Base-by-base conservation (phyloP, 30 jellyfish, hydroid and myxozoan genomes). In the Catostylus mosaicus region DNA sequence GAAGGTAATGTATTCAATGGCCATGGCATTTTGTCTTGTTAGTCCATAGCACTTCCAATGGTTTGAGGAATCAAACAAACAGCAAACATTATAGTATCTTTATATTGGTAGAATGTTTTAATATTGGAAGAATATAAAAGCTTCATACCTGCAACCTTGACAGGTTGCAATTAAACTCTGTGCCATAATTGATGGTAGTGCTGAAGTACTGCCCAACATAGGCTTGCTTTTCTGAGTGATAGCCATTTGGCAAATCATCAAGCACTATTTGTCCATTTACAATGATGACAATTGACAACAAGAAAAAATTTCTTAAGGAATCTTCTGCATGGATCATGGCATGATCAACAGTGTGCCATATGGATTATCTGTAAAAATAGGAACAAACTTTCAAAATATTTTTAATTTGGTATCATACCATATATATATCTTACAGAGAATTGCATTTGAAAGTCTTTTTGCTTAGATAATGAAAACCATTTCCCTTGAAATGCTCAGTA, bases 81-180 rank as follows among this genome's bases (percentile, higher is more conserved):
- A n/a, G n/a, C n/a, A n/a, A n/a, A n/a, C n/a, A n/a, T n/a, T n/a
- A n/a, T n/a, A n/a, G n/a, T n/a, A n/a, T n/a, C n/a, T n/a, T n/a
- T n/a, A n/a, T n/a, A n/a, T n/a, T n/a, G n/a, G n/a, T n/a, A n/a
- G n/a, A n/a, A n/a, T n/a, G n/a, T n/a, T 18, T 50, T 50, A 16
- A 40, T 40, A 40, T 40, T 40, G 54, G 54, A 40, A 14, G 7
- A 40, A 5, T 40, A 14, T 40, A 40, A 14, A 14, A 40, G 54
- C n/a, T 46, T 38, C 78, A 2, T 10, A 82, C 92, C 74, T 82
- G 86, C 3, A 82, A 35, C 45, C 92, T 82, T 5, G 92, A 50
- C 40, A 72, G 35, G 38, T 82, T 70, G 52, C 92, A 82, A 1
- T 73, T 36, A 67, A 69, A 57, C 64, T 33, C 77, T 36, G 64